Percentiles rank a stretch among this genome's conserved stretches.
These are phyloP conservation scores for Ramphastos sulfuratus DNA, from an alignment of 2,113 vertebrate genomes.

Conservation along the genomic window DNA sequence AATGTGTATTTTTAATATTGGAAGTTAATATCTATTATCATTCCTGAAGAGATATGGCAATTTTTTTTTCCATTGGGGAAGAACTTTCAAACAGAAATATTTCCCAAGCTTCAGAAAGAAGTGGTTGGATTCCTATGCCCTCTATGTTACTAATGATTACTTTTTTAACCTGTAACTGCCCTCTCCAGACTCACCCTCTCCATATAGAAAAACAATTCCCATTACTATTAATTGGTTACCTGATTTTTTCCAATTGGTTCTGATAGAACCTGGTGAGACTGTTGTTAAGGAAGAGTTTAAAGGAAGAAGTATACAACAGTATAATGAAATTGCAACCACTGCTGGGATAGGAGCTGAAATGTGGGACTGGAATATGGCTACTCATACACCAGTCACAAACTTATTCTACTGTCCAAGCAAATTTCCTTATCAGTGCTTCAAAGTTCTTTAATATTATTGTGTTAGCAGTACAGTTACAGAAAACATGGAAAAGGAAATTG, in stretches of 20 bases:
- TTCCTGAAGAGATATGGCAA: background rate
- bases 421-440: background rate
- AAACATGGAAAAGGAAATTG: background rate
- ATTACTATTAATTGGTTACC: background rate
- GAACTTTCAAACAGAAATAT: background rate
- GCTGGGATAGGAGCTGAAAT: too few species aligned
- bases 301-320: background rate
- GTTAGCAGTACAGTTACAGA: background rate
- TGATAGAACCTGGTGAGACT: background rate
- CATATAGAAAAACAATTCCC: background rate
- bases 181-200: background rate
- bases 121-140: background rate
- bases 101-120: background rate
- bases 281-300: background rate
- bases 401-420: background rate
- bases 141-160: background rate
- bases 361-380: background rate
- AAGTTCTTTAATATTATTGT: background rate
- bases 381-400: background rate
- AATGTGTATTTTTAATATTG: background rate
- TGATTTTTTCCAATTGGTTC: background rate
- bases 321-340: background rate
- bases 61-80: background rate
- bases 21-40: background rate
- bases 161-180: background rate